Evolutionary conservation across 1,140 invertebrate genomes (phyloP), one percentile per base, ranked within the genome.

Genomic region (Bradysia coprophila): DNA sequence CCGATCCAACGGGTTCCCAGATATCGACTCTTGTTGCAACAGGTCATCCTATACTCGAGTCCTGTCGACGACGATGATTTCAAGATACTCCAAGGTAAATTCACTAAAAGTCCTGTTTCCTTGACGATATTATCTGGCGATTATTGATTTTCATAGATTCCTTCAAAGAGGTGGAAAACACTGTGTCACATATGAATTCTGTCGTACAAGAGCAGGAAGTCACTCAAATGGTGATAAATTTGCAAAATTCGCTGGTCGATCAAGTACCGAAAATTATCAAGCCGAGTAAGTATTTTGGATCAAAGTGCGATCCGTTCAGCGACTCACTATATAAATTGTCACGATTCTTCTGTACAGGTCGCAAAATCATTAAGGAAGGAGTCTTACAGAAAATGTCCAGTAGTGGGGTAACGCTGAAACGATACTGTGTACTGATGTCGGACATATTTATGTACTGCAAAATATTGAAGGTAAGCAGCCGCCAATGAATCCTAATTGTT

Each of bases 1-100:
- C 81, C 81, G 23, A 77, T 85, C 47, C 81, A 85, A 55, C 64
- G 81, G 48, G 65, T 85, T 41, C 81, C 81, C 13, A 66, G 81
- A 46, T 85, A 85, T 56, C 72, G 76, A 48, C 59, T 85, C 22
- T 59, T 85, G 6, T 57, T 84, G 13, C 72, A 73, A 53, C 73
- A 82, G 57, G 66, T 85, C 1, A 50, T 79, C 32, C 62, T 69
- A 41, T 67, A 78, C 44, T 81, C 78, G 1, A 58, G 64, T 24
- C 55, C 60, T 20, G 63, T 63, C 21, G 72, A 81, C 48, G 72
- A 81, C 48, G 59, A 63, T 47, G 75, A 80, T 48, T 76, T 72
- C 52, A 53, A 63, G 40, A 52, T 55, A 19, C 50, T 75, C 16
- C 63, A 67, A 51, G 53, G 62, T 67, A 46, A 45, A 32, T 20